Evolutionary conservation across 1,140 invertebrate genomes (phyloP), one percentile per base, ranked within the genome.

Genomic region (Danaus melanippus): DNA sequence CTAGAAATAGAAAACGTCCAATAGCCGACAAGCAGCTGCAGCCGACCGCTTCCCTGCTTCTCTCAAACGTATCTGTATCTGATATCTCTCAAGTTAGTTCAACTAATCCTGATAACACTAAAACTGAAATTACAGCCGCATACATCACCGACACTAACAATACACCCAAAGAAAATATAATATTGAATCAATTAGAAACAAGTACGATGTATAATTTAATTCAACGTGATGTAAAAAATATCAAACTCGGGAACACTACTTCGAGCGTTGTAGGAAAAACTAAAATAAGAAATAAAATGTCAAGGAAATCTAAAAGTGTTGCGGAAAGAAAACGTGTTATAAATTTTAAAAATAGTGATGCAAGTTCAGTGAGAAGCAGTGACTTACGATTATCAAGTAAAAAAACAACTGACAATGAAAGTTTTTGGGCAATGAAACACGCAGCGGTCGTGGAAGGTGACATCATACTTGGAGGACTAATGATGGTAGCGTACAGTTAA

Each of bases 401-500:
- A 45, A 79, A 77, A 62, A 74, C 73, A 55, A 56, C 61, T 3
- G 77, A 75, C 4, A 74, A 76, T 43, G 81, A 85, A 21, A 69
- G 67, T 5, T 63, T 76, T 48, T 97, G 96, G 96, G 96, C 96
- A 0, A 89, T 95, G 8, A 97, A 97, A 66, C 90, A 92, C 65
- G 93, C 95, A 46, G 93, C 95, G 0, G 90, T 93, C 10, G 91
- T 97, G 3, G 93, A 95, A 60, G 96, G 96, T 1, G 92, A 97
- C 70, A 87, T 95, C 4, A 88, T 95, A 2, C 88, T 98, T 1
- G 97, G 97, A 8, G 96, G 96, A 0, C 88, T 98, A 7, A 97
- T 98, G 94, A 98, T 98, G 96, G 94, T 85, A 53, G 67, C 66
- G 60, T 7, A 40, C 10, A 40, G 21, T 4, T 32, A 32, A 32